Evolutionary conservation across 2,888 invertebrate genomes (phyloP).

Genomic region (Gryllus longicercus): DNA sequence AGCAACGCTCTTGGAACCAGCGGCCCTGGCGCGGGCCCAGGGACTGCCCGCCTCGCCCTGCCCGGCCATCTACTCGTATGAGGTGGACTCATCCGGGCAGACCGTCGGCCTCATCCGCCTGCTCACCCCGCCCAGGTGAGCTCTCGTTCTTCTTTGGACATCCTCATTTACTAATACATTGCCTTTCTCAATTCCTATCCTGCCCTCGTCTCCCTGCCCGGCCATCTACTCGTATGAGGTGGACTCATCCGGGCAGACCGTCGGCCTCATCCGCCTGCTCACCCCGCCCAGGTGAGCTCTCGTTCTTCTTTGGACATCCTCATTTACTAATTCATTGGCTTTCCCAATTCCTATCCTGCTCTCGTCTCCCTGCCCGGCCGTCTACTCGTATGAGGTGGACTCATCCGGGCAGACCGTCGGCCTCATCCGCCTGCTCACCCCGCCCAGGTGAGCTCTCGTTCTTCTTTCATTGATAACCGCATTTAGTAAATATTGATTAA

Average conservation of each 20-base stretch:
- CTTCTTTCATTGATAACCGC: neutral
- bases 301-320: neutral
- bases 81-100: neutral
- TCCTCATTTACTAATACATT: neutral
- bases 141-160: neutral
- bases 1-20: neutral
- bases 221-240: neutral
- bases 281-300: neutral
- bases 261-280: too few species aligned
- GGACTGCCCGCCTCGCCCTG: neutral
- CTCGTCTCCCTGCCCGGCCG: neutral
- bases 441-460: neutral
- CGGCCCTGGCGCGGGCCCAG: neutral
- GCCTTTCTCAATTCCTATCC: neutral
- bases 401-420: neutral
- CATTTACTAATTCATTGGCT: neutral
- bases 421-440: neutral
- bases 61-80: neutral
- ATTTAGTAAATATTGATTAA: too few species aligned
- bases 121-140: neutral
- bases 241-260: neutral
- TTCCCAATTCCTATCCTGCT: neutral
- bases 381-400: neutral
- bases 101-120: slow-evolving; percentile 6
- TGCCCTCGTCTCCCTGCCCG: neutral